Base-by-base conservation (phyloP, 2,888 invertebrate species). In the Drosophila melanosoma region DNA sequence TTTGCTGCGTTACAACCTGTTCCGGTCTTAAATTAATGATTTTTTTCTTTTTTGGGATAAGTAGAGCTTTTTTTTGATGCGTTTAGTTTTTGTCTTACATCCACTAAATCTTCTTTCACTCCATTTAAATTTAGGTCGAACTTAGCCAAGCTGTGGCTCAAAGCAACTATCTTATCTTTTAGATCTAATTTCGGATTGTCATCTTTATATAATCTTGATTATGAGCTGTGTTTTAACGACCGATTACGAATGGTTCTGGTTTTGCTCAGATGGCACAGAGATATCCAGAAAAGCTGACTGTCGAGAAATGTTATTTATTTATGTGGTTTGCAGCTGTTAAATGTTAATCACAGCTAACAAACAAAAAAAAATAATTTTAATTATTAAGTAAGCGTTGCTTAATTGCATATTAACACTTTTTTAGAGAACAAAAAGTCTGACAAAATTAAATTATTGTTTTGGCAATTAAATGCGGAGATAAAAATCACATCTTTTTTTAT, bases 161-260 rank as follows among this genome's bases (percentile, higher is more conserved):
- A 12, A 23, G 17, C 52, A 8, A 5, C 12, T 20, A 42, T 45
- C 42, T 60, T 38, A 17, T 26, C 33, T 52, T 1, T 10, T 10
- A 20, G 32, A 20, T 12, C n/a, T 32, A 1, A 11, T 36, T 29
- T 52, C 2, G 54, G 36, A 12, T 8, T 23, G 17, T 36, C 38
- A 11, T 45, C 38, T 63, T 38, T 70, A 69, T 62, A 62, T 42
- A 7, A 20, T 51, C 29, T 10, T 62, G 36, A 36, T 36, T 48
- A 29, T 26, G 15, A 32, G 40, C 36, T 70, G 23, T 23, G 15
- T 2, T 29, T 36, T 45, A 33, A 42, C 12, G 26, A 12, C 29
- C 36, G 15, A 32, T 62, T 56, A 49, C 12, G 51, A 54, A 38
- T 49, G 42, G 36, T 63, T 63, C 33, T 38, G 26, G 62, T 51